These are phyloP conservation scores for Diprion similis DNA, from an alignment of 1,140 invertebrate species.

Conservation along the genomic window DNA sequence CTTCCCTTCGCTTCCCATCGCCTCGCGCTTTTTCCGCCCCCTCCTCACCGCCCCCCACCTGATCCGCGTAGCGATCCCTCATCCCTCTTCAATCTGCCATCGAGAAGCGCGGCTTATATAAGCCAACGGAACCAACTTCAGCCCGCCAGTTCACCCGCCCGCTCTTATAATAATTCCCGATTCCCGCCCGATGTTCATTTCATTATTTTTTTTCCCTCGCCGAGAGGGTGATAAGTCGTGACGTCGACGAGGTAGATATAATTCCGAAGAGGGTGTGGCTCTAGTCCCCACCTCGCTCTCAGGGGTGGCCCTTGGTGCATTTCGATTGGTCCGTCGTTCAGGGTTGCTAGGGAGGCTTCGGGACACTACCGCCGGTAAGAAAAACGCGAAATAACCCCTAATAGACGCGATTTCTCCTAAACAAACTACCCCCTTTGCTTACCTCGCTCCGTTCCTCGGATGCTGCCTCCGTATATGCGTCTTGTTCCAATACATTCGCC, in stretches of 20 bases:
- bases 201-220: slow-evolving; percentile 56
- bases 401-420: not conserved
- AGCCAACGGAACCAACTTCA: slow-evolving; percentile 42
- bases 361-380: not conserved
- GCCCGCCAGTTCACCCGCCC: slow-evolving; percentile 22
- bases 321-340: slow-evolving; percentile 44
- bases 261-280: slow-evolving; percentile 11
- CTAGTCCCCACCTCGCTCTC: slow-evolving; percentile 17
- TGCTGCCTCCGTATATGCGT: too few relatives aligned
- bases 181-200: slow-evolving; percentile 60
- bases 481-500: too few relatives aligned
- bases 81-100: slow-evolving; percentile 15
- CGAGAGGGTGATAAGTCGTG: slow-evolving; percentile 60
- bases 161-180: slow-evolving; percentile 60
- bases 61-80: not conserved
- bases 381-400: slow-evolving; percentile 13
- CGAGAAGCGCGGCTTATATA: slow-evolving; percentile 48
- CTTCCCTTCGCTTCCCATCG: slow-evolving; percentile 7
- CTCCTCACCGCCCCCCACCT: not conserved
- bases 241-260: slow-evolving; percentile 46
- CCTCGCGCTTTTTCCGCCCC: not conserved
- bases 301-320: slow-evolving; percentile 45
- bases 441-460: not conserved
- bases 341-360: slow-evolving; percentile 1
- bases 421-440: slow-evolving; percentile 12